Evolutionary conservation across 2,113 vertebrate genomes (phyloP).

Genomic region (Nycticorax nycticorax): DNA sequence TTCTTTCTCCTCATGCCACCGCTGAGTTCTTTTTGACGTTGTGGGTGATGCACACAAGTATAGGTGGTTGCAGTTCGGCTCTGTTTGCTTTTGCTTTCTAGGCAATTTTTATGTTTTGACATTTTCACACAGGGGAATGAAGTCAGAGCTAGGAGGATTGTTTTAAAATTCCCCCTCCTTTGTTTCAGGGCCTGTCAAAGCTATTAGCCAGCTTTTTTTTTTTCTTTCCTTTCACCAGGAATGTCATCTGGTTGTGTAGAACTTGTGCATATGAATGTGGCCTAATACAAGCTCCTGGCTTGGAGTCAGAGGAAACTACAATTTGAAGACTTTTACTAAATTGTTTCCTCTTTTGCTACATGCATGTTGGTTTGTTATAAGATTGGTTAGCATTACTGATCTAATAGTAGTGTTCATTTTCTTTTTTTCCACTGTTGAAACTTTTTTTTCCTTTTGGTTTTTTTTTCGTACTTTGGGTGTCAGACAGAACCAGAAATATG

Average conservation of each 20-base stretch:
- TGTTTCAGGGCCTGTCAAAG: neutral
- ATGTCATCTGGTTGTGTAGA: neutral
- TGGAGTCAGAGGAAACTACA: neutral
- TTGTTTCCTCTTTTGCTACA: neutral
- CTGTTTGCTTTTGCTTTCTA: conserved; percentile 5
- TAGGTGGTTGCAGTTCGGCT: neutral
- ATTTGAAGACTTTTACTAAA: neutral
- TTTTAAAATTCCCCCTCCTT: neutral
- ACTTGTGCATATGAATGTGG: neutral
- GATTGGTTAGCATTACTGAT: neutral
- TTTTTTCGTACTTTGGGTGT: neutral
- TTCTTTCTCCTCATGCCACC: neutral
- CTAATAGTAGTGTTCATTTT: neutral
- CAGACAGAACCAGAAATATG: neutral
- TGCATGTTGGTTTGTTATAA: neutral
- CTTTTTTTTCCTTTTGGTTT: neutral
- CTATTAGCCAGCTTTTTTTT: neutral
- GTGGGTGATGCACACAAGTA: neutral
- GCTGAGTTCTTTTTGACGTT: neutral
- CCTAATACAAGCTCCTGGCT: neutral
- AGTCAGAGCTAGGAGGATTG: neutral
- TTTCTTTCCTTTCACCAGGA: neutral
- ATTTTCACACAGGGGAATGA: conserved; percentile 5
- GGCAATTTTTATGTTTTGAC: conserved; percentile 18
- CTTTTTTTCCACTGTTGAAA: neutral